Percentiles rank a stretch among this genome's conserved stretches.
Conservation (phyloP, 2,113 vertebrate genomes). For the Pogona vitticeps region DNA sequence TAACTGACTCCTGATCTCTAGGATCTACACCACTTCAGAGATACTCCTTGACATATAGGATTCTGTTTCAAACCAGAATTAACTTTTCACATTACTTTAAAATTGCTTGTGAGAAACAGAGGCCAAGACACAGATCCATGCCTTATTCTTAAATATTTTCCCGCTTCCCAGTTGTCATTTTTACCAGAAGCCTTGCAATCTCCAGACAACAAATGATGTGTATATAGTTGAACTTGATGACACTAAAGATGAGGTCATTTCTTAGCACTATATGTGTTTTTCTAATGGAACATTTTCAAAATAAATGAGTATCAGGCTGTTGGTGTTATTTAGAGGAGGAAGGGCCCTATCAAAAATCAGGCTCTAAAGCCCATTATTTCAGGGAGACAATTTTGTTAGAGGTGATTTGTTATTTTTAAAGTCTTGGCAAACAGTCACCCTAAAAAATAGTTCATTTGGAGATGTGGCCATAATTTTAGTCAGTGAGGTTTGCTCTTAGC, state of each 20-base stretch:
- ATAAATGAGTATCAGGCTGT: slow-evolving; percentile 57
- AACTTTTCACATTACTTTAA: neutral
- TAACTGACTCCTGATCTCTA: neutral
- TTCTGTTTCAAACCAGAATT: neutral
- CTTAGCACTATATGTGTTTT: slow-evolving; percentile 46
- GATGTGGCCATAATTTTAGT: slow-evolving; percentile 58
- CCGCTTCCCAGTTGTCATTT: slow-evolving; percentile 40
- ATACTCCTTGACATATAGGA: rapidly evolving
- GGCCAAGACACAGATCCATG: slow-evolving; percentile 30
- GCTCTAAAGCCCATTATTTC: slow-evolving; percentile 67
- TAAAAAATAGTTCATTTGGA: slow-evolving; percentile 53
- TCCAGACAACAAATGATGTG: slow-evolving; percentile 40
- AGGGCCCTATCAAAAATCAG: slow-evolving; percentile 71
- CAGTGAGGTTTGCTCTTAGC: slow-evolving; percentile 46
- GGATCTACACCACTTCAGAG: neutral
- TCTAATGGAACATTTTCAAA: slow-evolving; percentile 64
- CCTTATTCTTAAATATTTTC: slow-evolving; percentile 47
- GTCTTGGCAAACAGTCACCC: slow-evolving; percentile 69
- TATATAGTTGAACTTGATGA: slow-evolving; percentile 60
- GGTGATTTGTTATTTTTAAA: slow-evolving; percentile 74
- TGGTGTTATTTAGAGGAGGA: slow-evolving; percentile 72
- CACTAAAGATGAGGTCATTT: slow-evolving; percentile 66
- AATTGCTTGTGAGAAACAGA: neutral
- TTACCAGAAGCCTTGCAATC: slow-evolving; percentile 33
- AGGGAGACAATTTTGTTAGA: slow-evolving; percentile 71